phyloP scores from a whole-genome alignment of 2,888 invertebrate genomes.

The Ormyrus thymus region DNA sequence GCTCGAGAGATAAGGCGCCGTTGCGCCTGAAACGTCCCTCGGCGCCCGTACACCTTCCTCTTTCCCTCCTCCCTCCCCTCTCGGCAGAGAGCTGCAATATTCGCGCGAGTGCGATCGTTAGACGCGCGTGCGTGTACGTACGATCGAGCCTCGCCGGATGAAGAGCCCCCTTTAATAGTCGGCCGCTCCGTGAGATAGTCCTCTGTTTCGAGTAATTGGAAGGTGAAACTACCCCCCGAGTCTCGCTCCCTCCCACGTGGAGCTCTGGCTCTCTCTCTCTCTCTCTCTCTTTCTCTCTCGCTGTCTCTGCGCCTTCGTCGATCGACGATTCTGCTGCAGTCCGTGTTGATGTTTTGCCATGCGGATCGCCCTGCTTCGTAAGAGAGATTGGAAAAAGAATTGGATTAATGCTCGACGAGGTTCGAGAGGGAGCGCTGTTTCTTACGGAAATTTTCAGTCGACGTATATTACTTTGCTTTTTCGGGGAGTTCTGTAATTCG shows the following conservation, averaged over 20 bases:
- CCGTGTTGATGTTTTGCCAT: background rate
- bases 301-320: too few species aligned
- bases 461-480: too few species aligned
- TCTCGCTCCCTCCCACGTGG: background rate
- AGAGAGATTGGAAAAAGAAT: background rate
- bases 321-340: too few species aligned
- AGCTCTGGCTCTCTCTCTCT: too few species aligned
- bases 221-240: conserved; percentile 25
- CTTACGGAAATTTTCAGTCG: too few species aligned
- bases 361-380: background rate
- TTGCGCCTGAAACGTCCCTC: conserved; percentile 22
- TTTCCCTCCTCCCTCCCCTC: conserved; percentile 1
- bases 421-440: too few species aligned
- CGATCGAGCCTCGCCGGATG: conserved; percentile 26
- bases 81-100: conserved; percentile 4
- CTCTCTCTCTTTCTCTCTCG: too few species aligned
- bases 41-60: conserved; percentile 34
- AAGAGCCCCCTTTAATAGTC: conserved; percentile 26
- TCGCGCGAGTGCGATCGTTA: conserved; percentile 22
- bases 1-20: conserved; percentile 25
- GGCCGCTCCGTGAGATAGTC: conserved; percentile 13
- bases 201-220: conserved; percentile 47
- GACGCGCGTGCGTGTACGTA: background rate
- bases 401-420: background rate
- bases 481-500: too few species aligned